Evolutionary conservation across 2,113 vertebrate species (phyloP), one percentile per base, ranked within the genome.

Genomic region (Saiga tatarica): DNA sequence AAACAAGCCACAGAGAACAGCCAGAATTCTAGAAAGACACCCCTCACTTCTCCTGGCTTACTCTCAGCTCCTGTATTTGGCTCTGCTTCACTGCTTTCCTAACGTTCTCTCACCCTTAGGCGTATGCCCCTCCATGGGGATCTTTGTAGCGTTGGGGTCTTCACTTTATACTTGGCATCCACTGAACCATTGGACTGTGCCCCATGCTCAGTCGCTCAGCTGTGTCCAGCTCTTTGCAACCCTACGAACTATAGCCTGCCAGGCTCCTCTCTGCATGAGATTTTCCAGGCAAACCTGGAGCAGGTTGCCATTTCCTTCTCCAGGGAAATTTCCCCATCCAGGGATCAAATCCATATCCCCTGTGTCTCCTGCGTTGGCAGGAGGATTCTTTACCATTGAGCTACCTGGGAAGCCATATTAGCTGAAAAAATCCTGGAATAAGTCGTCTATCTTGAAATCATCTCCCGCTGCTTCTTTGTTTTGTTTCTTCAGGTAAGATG

Each of bases 1-100:
- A 94, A 91, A 47, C 45, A 93, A 97, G 52, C 26, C 33, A 62
- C 21, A 53, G 53, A 60, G 3, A 91, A 87, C 33, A 64, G 23
- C 16, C 28, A 59, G 86, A 23, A 33, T 28, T 39, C 26, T 45
- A 90, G 74, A 52, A 57, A 95, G 55, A 91, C 4, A 6, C 11
- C 21, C 74, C 19, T 9, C 28, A 47, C 7, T 30, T 55, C 7
- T 67, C 10, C 15, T 25, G 30, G 26, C 36, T 79, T 81, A 85
- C 59, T 88, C 55, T 91, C 59, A 95, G 83, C 59, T 82, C 55
- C 47, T 28, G 59, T 3, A 89, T 82, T 10, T 86, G 39, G 47
- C 59, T 59, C 64, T 87, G 59, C 26, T 60, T 33, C 59, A 84
- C 28, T 53, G 17, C 17, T 42, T 62, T 30, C 36, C 57, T 88